phyloP scores from a whole-genome alignment of 2,888 invertebrate species.

The Sericinus montela region DNA sequence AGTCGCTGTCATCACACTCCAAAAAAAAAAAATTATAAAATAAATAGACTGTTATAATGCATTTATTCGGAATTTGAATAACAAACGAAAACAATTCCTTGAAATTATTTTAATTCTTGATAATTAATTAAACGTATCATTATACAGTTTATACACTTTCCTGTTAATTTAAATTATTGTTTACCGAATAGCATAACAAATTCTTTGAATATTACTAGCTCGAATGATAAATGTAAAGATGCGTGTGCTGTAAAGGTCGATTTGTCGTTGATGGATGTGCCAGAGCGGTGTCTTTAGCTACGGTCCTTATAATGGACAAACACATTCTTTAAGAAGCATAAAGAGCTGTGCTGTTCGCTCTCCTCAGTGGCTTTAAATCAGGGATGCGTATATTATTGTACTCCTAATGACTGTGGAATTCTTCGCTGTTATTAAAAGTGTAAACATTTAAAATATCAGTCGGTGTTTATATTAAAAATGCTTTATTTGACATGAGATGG shows the following conservation, averaged over 20 bases:
- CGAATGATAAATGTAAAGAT: constrained; percentile 3
- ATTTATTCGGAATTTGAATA: too few relatives aligned
- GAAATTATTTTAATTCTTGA: too few relatives aligned
- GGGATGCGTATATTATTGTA: constrained; percentile 9
- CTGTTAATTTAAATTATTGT: constrained; percentile 6
- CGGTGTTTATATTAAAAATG: too few relatives aligned
- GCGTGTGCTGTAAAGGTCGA: constrained; percentile 22
- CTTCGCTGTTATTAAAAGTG: too few relatives aligned
- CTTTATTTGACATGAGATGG: too few relatives aligned
- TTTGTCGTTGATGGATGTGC: constrained; percentile 38
- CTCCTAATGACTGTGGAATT: constrained; percentile 10
- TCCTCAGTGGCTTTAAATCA: constrained; percentile 18
- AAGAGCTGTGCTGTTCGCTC: constrained; percentile 24
- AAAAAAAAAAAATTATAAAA: too few relatives aligned
- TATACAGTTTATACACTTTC: constrained; percentile 1
- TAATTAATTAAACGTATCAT: neutral
- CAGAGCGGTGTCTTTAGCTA: constrained; percentile 27
- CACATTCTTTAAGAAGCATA: constrained; percentile 27
- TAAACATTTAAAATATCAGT: too few relatives aligned
- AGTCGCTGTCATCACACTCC: too few relatives aligned
- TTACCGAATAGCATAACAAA: neutral
- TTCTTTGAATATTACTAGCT: constrained; percentile 2
- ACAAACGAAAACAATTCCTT: too few relatives aligned
- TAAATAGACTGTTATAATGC: too few relatives aligned
- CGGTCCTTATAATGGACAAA: constrained; percentile 27